Percentiles rank a stretch among this genome's conserved stretches.
Conservation (phyloP, 2,113 vertebrate species). For the Cromileptes altivelis region DNA sequence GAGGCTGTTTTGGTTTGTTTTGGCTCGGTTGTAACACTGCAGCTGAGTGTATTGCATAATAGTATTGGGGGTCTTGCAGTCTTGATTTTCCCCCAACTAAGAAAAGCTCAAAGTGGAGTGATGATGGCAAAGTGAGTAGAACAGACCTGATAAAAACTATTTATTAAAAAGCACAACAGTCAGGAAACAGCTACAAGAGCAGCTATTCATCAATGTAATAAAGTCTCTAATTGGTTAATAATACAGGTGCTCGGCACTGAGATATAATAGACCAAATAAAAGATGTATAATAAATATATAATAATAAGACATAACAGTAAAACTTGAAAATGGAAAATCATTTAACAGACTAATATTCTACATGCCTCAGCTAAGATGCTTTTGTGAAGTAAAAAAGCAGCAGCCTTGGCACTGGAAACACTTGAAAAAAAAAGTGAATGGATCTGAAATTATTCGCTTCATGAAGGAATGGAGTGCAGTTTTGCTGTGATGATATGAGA, state of each 20-base stretch:
- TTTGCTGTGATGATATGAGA: background rate
- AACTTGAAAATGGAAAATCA: background rate
- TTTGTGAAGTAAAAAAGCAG: background rate
- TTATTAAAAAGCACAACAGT: background rate
- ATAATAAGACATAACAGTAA: background rate
- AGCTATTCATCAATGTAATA: background rate
- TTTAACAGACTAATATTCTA: background rate
- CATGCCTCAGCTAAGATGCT: background rate
- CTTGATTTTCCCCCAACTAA: background rate
- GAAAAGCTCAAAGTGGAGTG: background rate
- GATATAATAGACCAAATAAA: background rate
- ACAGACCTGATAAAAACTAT: background rate
- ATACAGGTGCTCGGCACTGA: background rate
- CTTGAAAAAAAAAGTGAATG: background rate
- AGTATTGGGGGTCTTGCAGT: background rate
- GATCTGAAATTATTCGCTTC: background rate
- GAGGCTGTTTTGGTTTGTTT: conserved; percentile 31
- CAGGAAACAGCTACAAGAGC: background rate
- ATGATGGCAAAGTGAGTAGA: conserved; percentile 5
- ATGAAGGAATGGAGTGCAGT: background rate
- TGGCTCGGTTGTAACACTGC: background rate
- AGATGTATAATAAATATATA: background rate
- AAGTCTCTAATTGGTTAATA: background rate
- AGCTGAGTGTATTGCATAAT: background rate
- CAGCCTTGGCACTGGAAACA: background rate